Evolutionary conservation across 2,113 vertebrate genomes (phyloP).

Genomic region (Hypanus sabinus): DNA sequence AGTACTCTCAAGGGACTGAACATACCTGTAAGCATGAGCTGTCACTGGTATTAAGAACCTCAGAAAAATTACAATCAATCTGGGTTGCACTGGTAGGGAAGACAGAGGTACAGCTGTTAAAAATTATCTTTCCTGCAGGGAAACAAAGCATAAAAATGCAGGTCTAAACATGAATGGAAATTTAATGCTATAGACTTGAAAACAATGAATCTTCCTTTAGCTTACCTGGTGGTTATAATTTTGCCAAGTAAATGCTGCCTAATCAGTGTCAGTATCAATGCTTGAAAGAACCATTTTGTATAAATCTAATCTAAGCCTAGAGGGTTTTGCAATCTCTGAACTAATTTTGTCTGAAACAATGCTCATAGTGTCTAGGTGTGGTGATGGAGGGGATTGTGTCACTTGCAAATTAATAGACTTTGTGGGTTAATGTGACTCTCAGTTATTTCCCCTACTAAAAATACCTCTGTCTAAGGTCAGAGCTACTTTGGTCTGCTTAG

Average conservation of each 20-base stretch:
- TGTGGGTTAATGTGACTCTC: background rate
- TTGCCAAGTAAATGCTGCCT: background rate
- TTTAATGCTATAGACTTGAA: background rate
- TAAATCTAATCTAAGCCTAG: background rate
- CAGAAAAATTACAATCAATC: background rate
- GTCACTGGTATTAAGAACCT: slow-evolving; percentile 1
- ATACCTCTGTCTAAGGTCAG: background rate
- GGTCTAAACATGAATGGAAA: background rate
- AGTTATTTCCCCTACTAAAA: background rate
- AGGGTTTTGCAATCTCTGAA: background rate
- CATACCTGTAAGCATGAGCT: slow-evolving; percentile 22
- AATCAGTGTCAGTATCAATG: background rate
- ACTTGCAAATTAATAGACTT: background rate
- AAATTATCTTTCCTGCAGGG: background rate
- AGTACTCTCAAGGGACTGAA: background rate
- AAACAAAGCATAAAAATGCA: background rate
- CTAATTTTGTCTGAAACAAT: background rate
- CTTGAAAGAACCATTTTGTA: background rate
- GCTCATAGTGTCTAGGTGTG: background rate
- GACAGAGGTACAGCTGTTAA: background rate
- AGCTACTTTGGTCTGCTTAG: background rate
- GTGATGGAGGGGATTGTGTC: background rate
- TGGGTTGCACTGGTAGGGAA: background rate
- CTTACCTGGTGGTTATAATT: background rate
- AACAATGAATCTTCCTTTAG: background rate